Evolutionary conservation across 2,113 vertebrate genomes (phyloP), one percentile per base, ranked within the genome.

Genomic region (Neolamprologus modestus): DNA sequence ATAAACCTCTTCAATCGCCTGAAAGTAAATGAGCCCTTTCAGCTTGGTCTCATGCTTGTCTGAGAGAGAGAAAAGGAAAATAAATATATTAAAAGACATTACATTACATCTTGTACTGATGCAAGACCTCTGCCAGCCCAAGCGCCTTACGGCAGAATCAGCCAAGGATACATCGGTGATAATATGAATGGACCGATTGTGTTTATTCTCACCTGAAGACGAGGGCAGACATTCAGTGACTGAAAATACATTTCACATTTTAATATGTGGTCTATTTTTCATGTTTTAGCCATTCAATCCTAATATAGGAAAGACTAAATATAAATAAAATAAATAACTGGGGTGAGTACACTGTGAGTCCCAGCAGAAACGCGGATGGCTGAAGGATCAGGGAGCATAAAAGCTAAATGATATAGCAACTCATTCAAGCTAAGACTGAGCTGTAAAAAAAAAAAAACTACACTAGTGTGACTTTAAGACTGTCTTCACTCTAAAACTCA

Each of bases 1-100:
- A 86, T 97, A 97, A 84, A 97, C 97, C 93, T 97, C 97, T 82
- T 97, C 97, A 42, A 97, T 97, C 12, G 97, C 97, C 94, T 97
- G 97, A 85, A 97, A 97, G 96, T 97, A 97, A 92, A 97, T 97
- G 84, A 97, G 96, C 42, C 97, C 97, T 95, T 97, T 97, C 92
- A 97, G 94, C 84, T 97, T 97, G 93, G 95, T 97, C 95, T 97
- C 97, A 37, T 97, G 97, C 89, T 97, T 97, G 92, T 97, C 97
- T 97, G 94, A 79, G 91, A 86, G 45, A 84, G 42, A 90, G 82
- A 88, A 92, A 91, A 87, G 86, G 76, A 55, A 85, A 84, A 88
- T 78, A 92, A 85, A 79, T 92, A 91, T 54, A 91, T 91, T 92
- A 89, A 92, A 82, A 88, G 53, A 94, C 85, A 91, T 94, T 85